phyloP scores from a whole-genome alignment of 2,888 invertebrate species.

The Rotaria macrura region DNA sequence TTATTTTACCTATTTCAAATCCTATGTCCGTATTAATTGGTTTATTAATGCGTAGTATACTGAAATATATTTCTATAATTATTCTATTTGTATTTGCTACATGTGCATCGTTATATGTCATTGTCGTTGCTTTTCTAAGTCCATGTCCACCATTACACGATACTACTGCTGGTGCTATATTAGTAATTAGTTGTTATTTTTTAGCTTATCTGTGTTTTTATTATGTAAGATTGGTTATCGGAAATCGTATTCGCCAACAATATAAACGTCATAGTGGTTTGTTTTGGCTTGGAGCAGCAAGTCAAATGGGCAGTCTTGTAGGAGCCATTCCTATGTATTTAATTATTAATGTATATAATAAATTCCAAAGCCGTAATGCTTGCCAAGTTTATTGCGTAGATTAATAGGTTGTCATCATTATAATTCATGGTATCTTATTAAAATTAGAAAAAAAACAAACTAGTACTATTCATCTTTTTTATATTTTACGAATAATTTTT shows the following conservation, averaged over 20 bases:
- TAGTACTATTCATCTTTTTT: too few relatives aligned
- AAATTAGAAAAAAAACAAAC: too few relatives aligned
- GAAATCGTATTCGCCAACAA: neutral
- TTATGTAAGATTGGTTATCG: conserved; percentile 16
- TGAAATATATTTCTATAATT: neutral
- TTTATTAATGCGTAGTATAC: neutral
- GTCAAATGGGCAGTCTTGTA: neutral
- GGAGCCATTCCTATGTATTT: conserved; percentile 20
- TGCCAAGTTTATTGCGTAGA: neutral
- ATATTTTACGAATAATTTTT: too few relatives aligned
- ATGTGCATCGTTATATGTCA: neutral
- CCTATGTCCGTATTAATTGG: neutral
- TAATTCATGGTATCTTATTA: too few relatives aligned
- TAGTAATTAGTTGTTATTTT: neutral
- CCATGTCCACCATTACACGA: conserved; percentile 13
- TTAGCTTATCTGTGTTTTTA: neutral
- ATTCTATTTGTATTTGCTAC: neutral
- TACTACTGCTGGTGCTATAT: neutral
- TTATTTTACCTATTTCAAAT: conserved; percentile 2
- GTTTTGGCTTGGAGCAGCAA: conserved; percentile 13
- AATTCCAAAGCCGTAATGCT: neutral
- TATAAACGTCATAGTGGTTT: neutral
- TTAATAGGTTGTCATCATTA: neutral
- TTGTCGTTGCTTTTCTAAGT: neutral
- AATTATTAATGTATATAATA: neutral